Base-by-base conservation (phyloP, 2,113 vertebrate species). In the Eulemur rufifrons region DNA sequence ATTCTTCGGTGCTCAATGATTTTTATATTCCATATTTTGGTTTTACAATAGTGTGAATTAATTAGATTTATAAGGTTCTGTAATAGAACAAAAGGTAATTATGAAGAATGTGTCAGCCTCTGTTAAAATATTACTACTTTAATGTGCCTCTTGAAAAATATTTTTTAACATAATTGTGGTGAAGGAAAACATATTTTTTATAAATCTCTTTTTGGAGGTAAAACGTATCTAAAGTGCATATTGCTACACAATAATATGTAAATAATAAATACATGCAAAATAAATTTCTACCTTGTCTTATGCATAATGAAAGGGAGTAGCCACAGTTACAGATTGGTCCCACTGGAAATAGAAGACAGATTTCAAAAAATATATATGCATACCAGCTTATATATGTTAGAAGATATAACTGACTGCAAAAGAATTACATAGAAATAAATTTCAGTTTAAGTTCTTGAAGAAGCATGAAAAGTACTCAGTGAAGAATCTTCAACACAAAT, bases 1-100 rank as follows among this genome's bases (percentile, higher is more conserved):
- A 81, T 83, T 90, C n/a, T 39, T 92, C 64, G 21, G 27, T 94
- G 34, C 34, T 76, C 42, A 59, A 27, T 88, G 52, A 90, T 90
- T 95, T 90, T 95, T 90, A 81, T 80, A 68, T 90, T 54, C 87
- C 59, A 34, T 80, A 71, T 76, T 96, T 93, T 85, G n/a, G 64
- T 81, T 96, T 96, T 96, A 94, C 12, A 95, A 66, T 39, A 71
- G 17, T 82, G 14, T 86, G 66, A 89, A 95, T 92, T 95, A 95
- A 95, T 94, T 96, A 74, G 96, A 78, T 96, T 85, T 91, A 42
- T 64, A 83, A 86, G 76, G 54, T 83, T 21, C 66, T 73, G 1
- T 73, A 95, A 95, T 77, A 89, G 39, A 95, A 97, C 45, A 97
- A 90, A 90, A 95, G 37, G 39, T 95, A 97, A 96, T 95, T 96